Conservation (phyloP, 2,113 vertebrate genomes). For the Channa maculata region DNA sequence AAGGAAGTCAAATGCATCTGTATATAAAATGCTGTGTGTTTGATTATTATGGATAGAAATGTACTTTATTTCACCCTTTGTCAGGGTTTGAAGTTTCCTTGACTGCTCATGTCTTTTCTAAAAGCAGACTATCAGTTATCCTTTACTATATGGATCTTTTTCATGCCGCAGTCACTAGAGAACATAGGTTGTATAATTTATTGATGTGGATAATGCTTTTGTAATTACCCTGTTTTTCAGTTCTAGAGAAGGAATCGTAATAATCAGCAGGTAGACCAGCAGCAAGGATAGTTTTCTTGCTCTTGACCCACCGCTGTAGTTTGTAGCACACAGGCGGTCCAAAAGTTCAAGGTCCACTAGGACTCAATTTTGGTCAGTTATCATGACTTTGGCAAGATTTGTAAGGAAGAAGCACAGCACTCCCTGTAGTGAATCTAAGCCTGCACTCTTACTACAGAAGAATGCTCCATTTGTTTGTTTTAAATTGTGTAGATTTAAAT, state of each 20-base stretch:
- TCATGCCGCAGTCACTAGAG: constrained; percentile 55
- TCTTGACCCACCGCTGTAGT: not conserved
- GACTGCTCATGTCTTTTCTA: constrained; percentile 62
- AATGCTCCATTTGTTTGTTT: no score
- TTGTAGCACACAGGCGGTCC: constrained; percentile 4
- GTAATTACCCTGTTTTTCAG: constrained; percentile 53
- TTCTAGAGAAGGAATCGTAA: constrained; percentile 31
- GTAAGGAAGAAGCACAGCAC: not conserved
- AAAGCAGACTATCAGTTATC: constrained; percentile 52
- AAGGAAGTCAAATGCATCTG: constrained; percentile 76
- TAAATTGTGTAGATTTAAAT: no score
- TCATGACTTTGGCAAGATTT: not conserved
- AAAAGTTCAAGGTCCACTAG: constrained; percentile 2
- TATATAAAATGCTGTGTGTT: constrained; percentile 83
- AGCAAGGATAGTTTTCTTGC: not conserved
- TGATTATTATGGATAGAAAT: constrained; percentile 72
- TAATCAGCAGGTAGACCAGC: constrained; percentile 37
- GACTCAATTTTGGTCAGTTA: not conserved
- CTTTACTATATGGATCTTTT: constrained; percentile 60
- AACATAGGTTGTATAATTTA: constrained; percentile 65
- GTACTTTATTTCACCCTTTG: constrained; percentile 65
- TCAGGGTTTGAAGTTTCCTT: constrained; percentile 67
- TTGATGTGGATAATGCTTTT: constrained; percentile 64
- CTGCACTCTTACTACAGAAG: no score
- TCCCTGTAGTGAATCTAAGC: not conserved